A percentile compares a stretch with the other conserved stretches of the same genome.
phyloP scores from a whole-genome alignment of 2,113 vertebrate genomes.

The Rhabdomys dilectus region DNA sequence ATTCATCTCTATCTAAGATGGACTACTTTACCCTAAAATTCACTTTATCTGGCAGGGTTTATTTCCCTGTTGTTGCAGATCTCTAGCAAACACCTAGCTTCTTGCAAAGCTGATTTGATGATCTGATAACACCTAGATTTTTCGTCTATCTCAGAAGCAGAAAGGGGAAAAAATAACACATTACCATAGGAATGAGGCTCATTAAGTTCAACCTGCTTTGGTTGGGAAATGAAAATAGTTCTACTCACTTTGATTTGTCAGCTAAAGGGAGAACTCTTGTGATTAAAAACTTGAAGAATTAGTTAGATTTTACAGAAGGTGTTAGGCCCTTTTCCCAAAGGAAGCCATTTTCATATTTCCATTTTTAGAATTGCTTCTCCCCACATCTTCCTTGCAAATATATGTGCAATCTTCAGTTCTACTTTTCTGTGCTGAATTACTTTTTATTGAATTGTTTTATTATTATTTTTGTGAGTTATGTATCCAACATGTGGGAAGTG shows the following conservation, averaged over 20 bases:
- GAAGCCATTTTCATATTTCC: constrained; percentile 66
- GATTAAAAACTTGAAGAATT: constrained; percentile 64
- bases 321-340: constrained; percentile 64
- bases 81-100: neutral
- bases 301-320: constrained; percentile 58
- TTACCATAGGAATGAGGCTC: constrained; percentile 24
- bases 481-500: neutral
- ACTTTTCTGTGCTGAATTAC: neutral
- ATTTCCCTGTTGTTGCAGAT: neutral
- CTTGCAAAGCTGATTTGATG: neutral
- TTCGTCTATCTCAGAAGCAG: neutral
- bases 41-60: neutral
- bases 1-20: neutral
- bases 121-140: constrained; percentile 21
- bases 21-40: neutral
- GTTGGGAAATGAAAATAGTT: constrained; percentile 50
- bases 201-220: constrained; percentile 68
- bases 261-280: constrained; percentile 44
- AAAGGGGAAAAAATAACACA: neutral
- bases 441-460: neutral
- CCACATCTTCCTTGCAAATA: neutral
- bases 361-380: constrained; percentile 65
- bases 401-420: neutral
- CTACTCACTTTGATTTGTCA: constrained; percentile 60
- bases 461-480: neutral